Base-by-base conservation (phyloP, 2,888 invertebrate species). In the Galerucella pusilla region DNA sequence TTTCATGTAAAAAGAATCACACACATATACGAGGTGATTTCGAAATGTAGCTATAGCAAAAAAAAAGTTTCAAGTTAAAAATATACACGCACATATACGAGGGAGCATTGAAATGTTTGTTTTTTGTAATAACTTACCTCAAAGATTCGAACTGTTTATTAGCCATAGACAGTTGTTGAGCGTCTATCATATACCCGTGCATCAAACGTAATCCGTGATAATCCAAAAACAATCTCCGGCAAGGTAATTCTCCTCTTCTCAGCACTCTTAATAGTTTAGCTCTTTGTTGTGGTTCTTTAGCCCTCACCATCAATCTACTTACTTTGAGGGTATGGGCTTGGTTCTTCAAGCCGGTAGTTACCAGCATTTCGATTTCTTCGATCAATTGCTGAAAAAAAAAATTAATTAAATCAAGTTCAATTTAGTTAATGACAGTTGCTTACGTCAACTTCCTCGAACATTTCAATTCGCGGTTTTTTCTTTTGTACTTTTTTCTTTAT, bases 161-260 rank as follows among this genome's bases (percentile, higher is more conserved):
- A 46, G 75, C 78, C 66, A 83, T 83, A n/a, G 81, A 83, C 75
- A 86, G 77, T 75, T 85, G 85, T 25, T 91, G 90, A 0, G 92
- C 90, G 84, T 96, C 96, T 74, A 92, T 92, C 92, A 98, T 97
- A 94, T 98, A 98, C 45, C 96, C 96, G 89, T 97, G 96, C 74
- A 99, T 90, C 71, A 99, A 89, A 7, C 96, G 90, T 72, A 98
- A 89, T 0, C 98, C 98, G 84, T 98, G 96, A 88, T 98, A 98
- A 89, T 96, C 96, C 72, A 97, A 91, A 89, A 98, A 98, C 77
- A 98, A 90, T 16, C 96, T 89, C 11, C 95, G 91, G 85, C 96
- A 96, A 0, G 96, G 94, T 82, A 94, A 88, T 85, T 95, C 96
- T 0, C 95, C 95, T 76, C 91, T 92, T 74, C 94, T 91, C 75